Evolutionary conservation across 2,888 invertebrate genomes (phyloP).

Genomic region (Itoplectis maculator): DNA sequence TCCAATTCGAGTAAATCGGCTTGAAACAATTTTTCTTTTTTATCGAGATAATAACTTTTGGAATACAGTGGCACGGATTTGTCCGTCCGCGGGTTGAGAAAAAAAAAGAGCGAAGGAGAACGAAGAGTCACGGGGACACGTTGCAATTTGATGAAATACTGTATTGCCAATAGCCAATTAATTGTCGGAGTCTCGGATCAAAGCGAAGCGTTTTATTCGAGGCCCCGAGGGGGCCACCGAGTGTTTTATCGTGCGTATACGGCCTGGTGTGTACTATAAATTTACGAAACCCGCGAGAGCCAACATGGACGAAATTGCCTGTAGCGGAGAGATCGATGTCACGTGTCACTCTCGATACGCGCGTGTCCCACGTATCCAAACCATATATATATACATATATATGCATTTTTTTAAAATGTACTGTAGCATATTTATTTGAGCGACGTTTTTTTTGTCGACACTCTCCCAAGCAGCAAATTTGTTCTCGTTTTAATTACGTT

Average conservation of each 20-base stretch:
- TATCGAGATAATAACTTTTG: constrained; percentile 12
- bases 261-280: constrained; percentile 37
- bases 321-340: constrained; percentile 69
- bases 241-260: constrained; percentile 35
- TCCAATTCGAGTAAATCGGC: not conserved
- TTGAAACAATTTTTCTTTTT: constrained; percentile 5
- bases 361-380: constrained; percentile 48
- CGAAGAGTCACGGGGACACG: constrained; percentile 48
- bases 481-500: constrained; percentile 63
- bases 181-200: constrained; percentile 65
- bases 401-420: constrained; percentile 43
- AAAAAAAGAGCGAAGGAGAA: constrained; percentile 24
- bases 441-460: constrained; percentile 50
- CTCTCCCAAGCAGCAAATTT: constrained; percentile 58
- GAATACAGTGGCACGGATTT: not conserved
- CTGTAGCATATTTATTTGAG: constrained; percentile 62
- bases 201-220: constrained; percentile 62
- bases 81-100: constrained; percentile 14
- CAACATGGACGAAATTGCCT: constrained; percentile 64
- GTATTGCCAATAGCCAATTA: constrained; percentile 66
- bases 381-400: constrained; percentile 23
- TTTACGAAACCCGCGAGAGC: constrained; percentile 51
- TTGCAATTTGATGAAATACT: constrained; percentile 58
- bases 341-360: constrained; percentile 60
- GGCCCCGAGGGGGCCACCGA: constrained; percentile 50